Evolutionary conservation across 2,797 vertebrate species (phyloP).

Genomic region (Gymnocypris eckloni): DNA sequence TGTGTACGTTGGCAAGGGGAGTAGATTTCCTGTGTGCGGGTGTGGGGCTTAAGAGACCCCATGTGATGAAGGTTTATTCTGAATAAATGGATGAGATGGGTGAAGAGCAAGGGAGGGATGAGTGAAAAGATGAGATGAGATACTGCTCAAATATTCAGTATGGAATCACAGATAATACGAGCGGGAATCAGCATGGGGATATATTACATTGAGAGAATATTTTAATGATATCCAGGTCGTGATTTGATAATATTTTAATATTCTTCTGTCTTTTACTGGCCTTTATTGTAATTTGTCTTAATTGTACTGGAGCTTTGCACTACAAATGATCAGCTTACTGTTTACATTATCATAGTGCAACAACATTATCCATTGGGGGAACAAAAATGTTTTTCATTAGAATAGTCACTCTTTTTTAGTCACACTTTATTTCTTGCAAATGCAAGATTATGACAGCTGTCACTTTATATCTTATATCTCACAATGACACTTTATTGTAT

Average conservation of each 20-base stretch:
- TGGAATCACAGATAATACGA: not conserved
- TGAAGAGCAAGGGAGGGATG: conserved; percentile 12
- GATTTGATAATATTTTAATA: not conserved
- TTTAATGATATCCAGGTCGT: not conserved
- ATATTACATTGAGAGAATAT: not conserved
- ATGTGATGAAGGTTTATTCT: conserved; percentile 17
- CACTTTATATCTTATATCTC: not conserved
- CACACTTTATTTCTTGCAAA: not conserved
- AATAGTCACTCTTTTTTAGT: not conserved
- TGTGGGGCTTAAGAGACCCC: conserved; percentile 27
- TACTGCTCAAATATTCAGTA: conserved; percentile 1
- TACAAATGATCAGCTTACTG: not conserved
- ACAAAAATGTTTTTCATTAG: not conserved
- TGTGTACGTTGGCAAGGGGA: conserved; percentile 1
- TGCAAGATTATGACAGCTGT: not conserved
- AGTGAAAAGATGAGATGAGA: not conserved
- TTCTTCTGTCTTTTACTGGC: not conserved
- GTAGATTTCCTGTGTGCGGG: conserved; percentile 30
- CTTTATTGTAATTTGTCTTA: not conserved
- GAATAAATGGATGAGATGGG: conserved; percentile 15
- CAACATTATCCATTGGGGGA: not conserved
- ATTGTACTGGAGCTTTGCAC: not conserved
- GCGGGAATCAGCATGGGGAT: not conserved
- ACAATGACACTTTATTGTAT: not conserved
- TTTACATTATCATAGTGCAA: not conserved